phyloP scores from a whole-genome alignment of 2,113 vertebrate genomes.

The Ibidorhyncha struthersii region DNA sequence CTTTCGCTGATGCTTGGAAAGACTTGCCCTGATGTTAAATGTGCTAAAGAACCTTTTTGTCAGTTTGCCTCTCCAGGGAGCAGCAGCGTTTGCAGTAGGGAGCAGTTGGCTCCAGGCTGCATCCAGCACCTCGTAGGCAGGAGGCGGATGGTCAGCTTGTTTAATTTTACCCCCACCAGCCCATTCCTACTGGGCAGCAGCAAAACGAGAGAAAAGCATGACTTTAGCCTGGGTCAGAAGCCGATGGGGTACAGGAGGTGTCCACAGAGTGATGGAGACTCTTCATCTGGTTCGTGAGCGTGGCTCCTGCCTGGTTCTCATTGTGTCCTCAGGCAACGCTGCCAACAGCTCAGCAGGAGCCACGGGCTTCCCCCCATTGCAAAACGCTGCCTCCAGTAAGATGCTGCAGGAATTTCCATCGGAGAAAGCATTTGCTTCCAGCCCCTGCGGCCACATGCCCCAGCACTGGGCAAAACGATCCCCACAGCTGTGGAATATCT shows the following conservation, averaged over 20 bases:
- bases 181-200: background rate
- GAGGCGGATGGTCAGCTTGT: background rate
- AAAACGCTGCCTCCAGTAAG: background rate
- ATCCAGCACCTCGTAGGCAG: background rate
- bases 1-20: slow-evolving; percentile 57
- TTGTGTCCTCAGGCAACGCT: background rate
- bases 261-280: background rate
- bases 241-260: background rate
- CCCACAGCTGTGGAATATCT: background rate
- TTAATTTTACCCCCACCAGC: slow-evolving; percentile 5
- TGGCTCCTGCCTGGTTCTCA: background rate
- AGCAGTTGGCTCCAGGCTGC: slow-evolving; percentile 15
- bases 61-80: slow-evolving; percentile 8
- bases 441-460: background rate
- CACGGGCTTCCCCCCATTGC: background rate
- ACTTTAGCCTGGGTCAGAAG: background rate
- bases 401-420: background rate
- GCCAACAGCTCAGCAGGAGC: background rate
- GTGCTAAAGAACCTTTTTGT: slow-evolving; percentile 45
- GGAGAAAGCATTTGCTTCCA: background rate
- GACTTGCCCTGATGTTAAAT: slow-evolving; percentile 59
- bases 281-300: background rate
- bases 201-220: background rate
- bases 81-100: background rate
- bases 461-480: background rate